phyloP scores from a whole-genome alignment of 2,113 vertebrate genomes.

The Prinia subflava region DNA sequence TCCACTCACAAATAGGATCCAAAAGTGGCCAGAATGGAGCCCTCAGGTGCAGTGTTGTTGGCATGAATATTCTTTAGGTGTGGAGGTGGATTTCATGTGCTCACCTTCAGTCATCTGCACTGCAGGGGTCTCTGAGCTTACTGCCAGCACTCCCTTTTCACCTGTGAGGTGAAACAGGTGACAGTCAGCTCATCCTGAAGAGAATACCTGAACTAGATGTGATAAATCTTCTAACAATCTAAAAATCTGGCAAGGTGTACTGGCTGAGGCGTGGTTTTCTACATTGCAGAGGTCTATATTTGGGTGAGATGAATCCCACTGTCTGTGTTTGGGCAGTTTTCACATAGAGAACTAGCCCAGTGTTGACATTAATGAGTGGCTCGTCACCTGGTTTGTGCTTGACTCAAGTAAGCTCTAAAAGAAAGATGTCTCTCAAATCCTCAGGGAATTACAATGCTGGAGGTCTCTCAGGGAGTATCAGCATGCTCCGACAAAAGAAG shows the following conservation, averaged over 20 bases:
- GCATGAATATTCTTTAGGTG: neutral
- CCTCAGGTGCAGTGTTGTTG: neutral
- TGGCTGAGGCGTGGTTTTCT: neutral
- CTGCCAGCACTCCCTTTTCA: neutral
- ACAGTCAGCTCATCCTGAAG: neutral
- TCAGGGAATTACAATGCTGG: neutral
- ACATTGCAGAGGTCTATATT: neutral
- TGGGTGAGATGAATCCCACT: neutral
- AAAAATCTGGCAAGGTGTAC: neutral
- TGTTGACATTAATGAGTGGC: neutral
- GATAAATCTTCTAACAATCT: neutral
- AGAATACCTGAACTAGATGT: neutral
- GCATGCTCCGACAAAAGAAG: neutral
- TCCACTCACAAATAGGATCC: neutral
- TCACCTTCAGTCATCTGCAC: neutral
- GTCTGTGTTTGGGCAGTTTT: neutral
- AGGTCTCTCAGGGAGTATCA: neutral
- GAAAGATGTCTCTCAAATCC: neutral
- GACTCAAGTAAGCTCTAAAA: neutral
- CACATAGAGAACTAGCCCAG: neutral
- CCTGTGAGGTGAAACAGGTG: neutral
- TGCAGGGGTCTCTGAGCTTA: neutral
- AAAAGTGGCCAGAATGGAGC: neutral
- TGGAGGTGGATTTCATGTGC: neutral
- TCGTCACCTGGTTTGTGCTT: neutral